phyloP scores from a whole-genome alignment of 2,113 vertebrate genomes.

The Chaenocephalus aceratus region DNA sequence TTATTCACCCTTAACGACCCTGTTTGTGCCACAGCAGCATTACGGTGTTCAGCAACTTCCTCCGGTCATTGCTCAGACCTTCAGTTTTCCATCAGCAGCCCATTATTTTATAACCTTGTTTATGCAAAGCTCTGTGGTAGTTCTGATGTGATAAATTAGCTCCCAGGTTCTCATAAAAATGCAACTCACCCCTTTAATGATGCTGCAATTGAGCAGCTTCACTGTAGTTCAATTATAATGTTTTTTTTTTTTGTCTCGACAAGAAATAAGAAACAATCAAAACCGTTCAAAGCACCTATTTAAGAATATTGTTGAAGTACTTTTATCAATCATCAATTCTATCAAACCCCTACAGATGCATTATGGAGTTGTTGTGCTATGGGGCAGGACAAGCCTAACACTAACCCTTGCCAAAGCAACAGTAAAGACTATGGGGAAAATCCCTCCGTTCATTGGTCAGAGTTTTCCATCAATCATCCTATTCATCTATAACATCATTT shows the following conservation, averaged over 20 bases:
- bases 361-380: too few relatives aligned
- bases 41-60: slow-evolving; percentile 53
- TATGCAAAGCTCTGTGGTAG: slow-evolving; percentile 63
- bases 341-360: too few relatives aligned
- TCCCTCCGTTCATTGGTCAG: too few relatives aligned
- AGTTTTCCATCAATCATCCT: too few relatives aligned
- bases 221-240: neutral
- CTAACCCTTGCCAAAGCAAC: too few relatives aligned
- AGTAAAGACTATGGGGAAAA: too few relatives aligned
- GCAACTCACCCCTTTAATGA: slow-evolving; percentile 40
- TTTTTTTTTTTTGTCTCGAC: neutral
- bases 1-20: slow-evolving; percentile 58
- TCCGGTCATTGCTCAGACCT: slow-evolving; percentile 51
- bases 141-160: slow-evolving; percentile 58
- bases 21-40: slow-evolving; percentile 42
- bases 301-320: neutral
- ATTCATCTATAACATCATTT: too few relatives aligned
- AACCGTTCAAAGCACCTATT: neutral
- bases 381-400: too few relatives aligned
- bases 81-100: slow-evolving; percentile 57
- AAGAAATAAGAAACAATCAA: too few relatives aligned
- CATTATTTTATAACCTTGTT: slow-evolving; percentile 62
- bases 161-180: slow-evolving; percentile 42
- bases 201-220: slow-evolving; percentile 5
- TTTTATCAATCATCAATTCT: slow-evolving; percentile 2